These are phyloP conservation scores for Lysandra bellargus DNA, from an alignment of 2,888 invertebrate genomes.

Conservation along the genomic window DNA sequence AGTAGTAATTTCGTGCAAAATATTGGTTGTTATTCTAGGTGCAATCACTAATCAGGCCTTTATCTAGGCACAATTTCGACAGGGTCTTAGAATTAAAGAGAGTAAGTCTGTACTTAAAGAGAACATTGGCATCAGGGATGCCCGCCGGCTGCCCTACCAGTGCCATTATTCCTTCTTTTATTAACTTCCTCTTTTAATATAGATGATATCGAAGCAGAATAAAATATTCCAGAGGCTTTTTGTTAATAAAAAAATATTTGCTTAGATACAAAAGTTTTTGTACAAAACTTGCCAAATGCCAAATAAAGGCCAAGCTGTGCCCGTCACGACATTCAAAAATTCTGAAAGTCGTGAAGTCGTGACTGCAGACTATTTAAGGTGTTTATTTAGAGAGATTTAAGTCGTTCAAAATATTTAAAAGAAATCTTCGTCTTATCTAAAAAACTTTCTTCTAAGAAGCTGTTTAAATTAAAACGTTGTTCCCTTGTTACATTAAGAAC, in stretches of 20 bases:
- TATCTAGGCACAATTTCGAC: too few species aligned
- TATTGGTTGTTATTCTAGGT: too few species aligned
- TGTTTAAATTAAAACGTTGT: background rate
- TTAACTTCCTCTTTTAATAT: too few species aligned
- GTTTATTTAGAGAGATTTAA: background rate
- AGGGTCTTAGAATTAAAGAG: too few species aligned
- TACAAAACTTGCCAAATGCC: background rate
- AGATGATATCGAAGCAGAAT: background rate
- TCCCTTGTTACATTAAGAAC: background rate
- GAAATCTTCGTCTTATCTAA: background rate
- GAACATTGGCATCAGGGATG: too few species aligned
- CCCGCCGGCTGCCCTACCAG: too few species aligned
- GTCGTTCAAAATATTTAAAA: background rate
- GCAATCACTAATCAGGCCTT: too few species aligned
- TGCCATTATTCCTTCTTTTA: too few species aligned
- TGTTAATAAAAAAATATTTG: background rate
- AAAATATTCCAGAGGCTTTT: background rate
- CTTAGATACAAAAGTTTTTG: background rate
- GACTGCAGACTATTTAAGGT: background rate
- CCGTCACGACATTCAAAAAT: background rate
- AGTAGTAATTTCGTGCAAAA: background rate
- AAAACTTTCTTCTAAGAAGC: too few species aligned
- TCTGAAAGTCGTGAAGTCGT: slow-evolving; percentile 4
- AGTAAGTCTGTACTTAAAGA: too few species aligned
- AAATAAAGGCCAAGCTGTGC: slow-evolving; percentile 5